Evolutionary conservation across 2,888 invertebrate genomes (phyloP).

Genomic region (Buathra laborator): DNA sequence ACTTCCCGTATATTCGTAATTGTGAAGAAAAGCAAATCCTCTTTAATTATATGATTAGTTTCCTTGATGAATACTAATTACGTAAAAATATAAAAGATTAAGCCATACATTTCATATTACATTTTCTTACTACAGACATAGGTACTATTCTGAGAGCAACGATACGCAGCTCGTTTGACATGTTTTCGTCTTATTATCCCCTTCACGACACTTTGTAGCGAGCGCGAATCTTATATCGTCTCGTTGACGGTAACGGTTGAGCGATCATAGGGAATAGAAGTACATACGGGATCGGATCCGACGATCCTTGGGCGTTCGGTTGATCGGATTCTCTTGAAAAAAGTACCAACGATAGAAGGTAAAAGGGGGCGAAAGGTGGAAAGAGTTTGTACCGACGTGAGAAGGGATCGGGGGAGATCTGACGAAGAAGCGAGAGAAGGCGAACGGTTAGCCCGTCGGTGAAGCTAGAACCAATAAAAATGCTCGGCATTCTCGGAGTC

Average conservation of each 20-base stretch:
- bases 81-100: constrained; percentile 21
- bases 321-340: constrained; percentile 70
- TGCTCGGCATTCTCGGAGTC: constrained; percentile 83
- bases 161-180: constrained; percentile 42
- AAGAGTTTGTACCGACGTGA: constrained; percentile 19
- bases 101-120: background rate
- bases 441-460: constrained; percentile 61
- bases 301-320: constrained; percentile 69
- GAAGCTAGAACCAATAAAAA: constrained; percentile 81
- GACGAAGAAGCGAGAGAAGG: constrained; percentile 35
- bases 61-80: no score
- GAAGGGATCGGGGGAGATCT: constrained; percentile 68
- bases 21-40: no score
- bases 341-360: constrained; percentile 44
- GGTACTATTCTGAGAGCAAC: constrained; percentile 15
- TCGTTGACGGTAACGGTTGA: constrained; percentile 69
- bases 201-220: constrained; percentile 30
- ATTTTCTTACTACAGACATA: background rate
- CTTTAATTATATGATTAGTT: no score
- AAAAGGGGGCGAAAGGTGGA: constrained; percentile 44
- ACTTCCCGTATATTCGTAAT: background rate
- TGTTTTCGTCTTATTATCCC: constrained; percentile 48
- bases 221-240: constrained; percentile 59
- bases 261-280: constrained; percentile 70
- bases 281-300: constrained; percentile 69